A percentile compares a stretch with the other conserved stretches of the same genome.
These are phyloP conservation scores for Brachionus rubens DNA, from an alignment of 1,140 invertebrate genomes.

Conservation along the genomic window DNA sequence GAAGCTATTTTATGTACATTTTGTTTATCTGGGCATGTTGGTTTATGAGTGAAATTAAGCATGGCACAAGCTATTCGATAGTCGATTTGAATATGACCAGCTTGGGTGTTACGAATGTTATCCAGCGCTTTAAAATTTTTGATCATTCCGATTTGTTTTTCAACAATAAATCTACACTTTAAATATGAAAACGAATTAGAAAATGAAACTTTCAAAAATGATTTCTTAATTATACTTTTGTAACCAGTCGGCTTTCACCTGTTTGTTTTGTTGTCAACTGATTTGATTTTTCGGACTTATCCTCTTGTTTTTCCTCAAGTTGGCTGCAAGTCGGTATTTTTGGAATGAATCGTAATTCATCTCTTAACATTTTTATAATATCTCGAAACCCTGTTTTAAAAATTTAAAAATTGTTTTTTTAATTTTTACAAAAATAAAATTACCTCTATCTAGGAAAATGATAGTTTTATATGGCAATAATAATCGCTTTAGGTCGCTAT, in stretches of 20 bases:
- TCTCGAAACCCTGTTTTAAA: constrained; percentile 10
- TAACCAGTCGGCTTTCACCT: neutral
- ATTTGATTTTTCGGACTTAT: neutral
- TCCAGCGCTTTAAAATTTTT: neutral
- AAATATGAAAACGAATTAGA: neutral
- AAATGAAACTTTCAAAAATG: too few relatives aligned
- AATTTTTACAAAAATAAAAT: constrained; percentile 35
- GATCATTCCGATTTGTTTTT: neutral
- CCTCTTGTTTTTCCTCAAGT: neutral
- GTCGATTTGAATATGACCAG: constrained; percentile 30
- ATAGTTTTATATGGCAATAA: constrained; percentile 20
- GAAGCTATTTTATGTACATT: constrained; percentile 3
- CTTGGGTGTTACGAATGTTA: constrained; percentile 29
- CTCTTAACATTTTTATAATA: constrained; percentile 18
- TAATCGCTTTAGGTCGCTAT: constrained; percentile 6
- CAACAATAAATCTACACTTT: constrained; percentile 13
- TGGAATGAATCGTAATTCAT: neutral
- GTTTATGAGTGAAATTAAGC: constrained; percentile 20
- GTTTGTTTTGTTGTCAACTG: neutral
- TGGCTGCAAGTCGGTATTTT: constrained; percentile 26
- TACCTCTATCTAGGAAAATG: constrained; percentile 32
- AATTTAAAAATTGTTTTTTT: neutral
- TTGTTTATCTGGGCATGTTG: constrained; percentile 9
- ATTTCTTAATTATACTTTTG: too few relatives aligned
- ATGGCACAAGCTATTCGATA: constrained; percentile 4